A percentile compares a stretch with the other conserved stretches of the same genome.
Evolutionary conservation across 2,888 invertebrate species (phyloP).

Genomic region (Dasysyrphus tricinctus): DNA sequence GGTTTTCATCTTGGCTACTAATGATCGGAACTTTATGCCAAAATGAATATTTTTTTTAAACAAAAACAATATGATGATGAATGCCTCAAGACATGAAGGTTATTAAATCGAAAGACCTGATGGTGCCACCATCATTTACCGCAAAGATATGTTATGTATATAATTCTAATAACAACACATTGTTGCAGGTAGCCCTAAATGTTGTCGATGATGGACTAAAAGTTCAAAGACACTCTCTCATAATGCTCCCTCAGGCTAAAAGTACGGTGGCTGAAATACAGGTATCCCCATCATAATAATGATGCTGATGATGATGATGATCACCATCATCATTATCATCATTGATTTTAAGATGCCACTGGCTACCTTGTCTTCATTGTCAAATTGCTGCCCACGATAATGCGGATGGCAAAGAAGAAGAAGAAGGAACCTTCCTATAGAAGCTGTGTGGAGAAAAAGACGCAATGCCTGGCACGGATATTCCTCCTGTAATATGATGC

Average conservation of each 20-base stretch:
- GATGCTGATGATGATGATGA: constrained; percentile 30
- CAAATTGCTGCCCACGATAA: constrained; percentile 71
- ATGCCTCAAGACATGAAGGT: constrained; percentile 44
- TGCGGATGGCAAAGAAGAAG: constrained; percentile 5
- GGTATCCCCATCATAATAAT: constrained; percentile 44
- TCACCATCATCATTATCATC: constrained; percentile 29
- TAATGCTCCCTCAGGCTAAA: constrained; percentile 42
- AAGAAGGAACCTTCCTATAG: neutral
- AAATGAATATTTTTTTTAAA: constrained; percentile 37
- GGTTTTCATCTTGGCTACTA: constrained; percentile 29
- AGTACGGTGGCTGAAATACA: constrained; percentile 44
- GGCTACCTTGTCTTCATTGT: constrained; percentile 67
- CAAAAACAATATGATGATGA: constrained; percentile 40
- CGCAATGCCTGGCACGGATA: constrained; percentile 35
- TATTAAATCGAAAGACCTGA: constrained; percentile 25
- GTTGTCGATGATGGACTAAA: constrained; percentile 37
- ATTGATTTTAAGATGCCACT: constrained; percentile 51
- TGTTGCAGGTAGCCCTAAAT: constrained; percentile 18
- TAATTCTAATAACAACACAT: constrained; percentile 3
- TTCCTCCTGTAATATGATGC: constrained; percentile 69
- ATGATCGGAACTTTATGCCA: constrained; percentile 65
- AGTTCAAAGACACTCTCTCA: constrained; percentile 58
- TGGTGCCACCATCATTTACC: neutral
- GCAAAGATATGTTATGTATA: neutral
- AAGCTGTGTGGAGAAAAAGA: constrained; percentile 7